These are phyloP conservation scores for Crocuta crocuta DNA, from an alignment of 2,113 vertebrate species.

Conservation along the genomic window DNA sequence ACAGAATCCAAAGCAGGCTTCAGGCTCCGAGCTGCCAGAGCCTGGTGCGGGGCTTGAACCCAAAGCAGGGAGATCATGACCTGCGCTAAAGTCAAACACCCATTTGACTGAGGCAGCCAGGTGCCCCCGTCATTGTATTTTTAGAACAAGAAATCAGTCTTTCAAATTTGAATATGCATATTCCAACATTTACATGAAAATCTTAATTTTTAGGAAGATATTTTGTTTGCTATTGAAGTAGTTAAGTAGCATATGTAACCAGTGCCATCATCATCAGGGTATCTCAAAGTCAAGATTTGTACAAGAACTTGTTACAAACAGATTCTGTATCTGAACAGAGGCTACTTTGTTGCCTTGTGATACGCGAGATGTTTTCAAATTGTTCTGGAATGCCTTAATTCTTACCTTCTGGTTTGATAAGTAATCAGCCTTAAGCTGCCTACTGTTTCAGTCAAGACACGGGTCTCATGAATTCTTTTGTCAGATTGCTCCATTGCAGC, in stretches of 20 bases:
- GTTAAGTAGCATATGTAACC: neutral
- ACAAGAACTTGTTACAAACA: neutral
- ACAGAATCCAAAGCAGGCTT: no score
- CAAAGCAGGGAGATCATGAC: no score
- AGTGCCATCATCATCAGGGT: neutral
- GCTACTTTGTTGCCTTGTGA: neutral
- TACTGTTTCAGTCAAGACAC: neutral
- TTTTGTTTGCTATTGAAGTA: constrained; percentile 5
- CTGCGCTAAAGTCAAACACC: no score
- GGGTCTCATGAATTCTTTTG: neutral
- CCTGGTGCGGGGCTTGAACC: no score
- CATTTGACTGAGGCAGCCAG: no score
- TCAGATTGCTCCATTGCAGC: neutral
- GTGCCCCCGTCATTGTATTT: neutral
- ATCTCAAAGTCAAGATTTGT: neutral
- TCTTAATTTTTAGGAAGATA: neutral
- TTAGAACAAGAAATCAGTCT: neutral
- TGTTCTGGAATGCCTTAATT: neutral
- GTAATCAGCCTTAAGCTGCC: neutral
- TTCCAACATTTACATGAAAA: neutral
- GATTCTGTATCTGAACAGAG: neutral
- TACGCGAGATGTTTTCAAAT: neutral
- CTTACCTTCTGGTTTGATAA: neutral
- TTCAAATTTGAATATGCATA: neutral
- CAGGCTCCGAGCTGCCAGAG: no score